Evolutionary conservation across 35 echinoderm and acorn worm species (phyloP), one percentile per base, ranked within the genome.

Genomic region (Diadema setosum): DNA sequence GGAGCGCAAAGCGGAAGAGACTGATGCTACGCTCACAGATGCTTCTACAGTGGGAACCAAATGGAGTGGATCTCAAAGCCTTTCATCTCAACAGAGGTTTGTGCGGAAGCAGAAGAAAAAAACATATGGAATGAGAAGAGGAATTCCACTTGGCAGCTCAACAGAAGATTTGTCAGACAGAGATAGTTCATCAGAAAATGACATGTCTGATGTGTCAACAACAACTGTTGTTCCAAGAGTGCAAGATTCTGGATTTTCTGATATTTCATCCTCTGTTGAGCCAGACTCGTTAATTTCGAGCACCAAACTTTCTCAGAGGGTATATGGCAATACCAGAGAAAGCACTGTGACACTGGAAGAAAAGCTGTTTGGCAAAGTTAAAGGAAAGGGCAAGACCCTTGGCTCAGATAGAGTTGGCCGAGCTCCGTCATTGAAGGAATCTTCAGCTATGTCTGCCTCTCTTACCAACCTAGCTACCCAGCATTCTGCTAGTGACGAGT

Each of bases 221-320:
- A 82, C 56, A 63, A 83, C 73, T 24, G 35, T 81, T 9, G 58
- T 42, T 74, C 42, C 39, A 45, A 82, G 88, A 49, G 46, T 90
- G 43, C n/a, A n/a, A n/a, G 88, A 90, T 67, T 90, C 88, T 70
- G 88, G 88, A n/a, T 90, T 90, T 46, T 90, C 88, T 0, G 88
- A 90, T 70, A 45, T 90, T 3, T 60, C 88, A 23, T 90, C 88
- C 33, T 82, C 81, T 46, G 59, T 65, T 90, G 88, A 90, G 52
- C 39, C 69, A 30, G 85, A 87, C 43, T 26, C 73, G 2, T 4
- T 78, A n/a, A 78, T 78, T 44, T 78, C 40, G 9, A 78, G 73
- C 37, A 78, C 16, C 40, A 78, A 78, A 44, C 33, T 21, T 78
- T 0, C 40, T 3, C 67, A 26, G 3, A 35, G 73, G 40, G 11